Percentiles rank a stretch among this genome's conserved stretches.
Evolutionary conservation across 2,797 vertebrate genomes (phyloP).

Genomic region (Oreortyx pictus): DNA sequence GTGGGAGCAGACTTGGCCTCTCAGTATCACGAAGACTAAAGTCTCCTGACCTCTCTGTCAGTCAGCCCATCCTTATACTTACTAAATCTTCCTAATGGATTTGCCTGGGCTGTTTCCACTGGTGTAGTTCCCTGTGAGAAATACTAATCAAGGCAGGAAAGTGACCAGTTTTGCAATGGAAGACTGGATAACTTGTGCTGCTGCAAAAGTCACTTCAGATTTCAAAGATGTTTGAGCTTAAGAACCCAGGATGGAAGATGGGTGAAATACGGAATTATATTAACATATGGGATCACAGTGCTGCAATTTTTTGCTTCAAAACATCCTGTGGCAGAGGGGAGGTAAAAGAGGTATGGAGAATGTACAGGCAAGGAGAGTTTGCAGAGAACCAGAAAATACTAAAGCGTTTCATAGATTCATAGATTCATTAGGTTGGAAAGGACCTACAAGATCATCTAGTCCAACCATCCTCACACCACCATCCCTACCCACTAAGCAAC

Average conservation of each 20-base stretch:
- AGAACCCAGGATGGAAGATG: neutral
- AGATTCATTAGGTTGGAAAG: too few species aligned
- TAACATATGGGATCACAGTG: neutral
- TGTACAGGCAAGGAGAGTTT: neutral
- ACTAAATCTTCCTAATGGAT: neutral
- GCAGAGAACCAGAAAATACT: neutral
- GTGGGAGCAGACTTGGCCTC: slow-evolving; percentile 29
- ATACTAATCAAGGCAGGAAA: neutral
- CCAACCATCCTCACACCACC: too few species aligned
- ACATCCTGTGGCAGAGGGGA: neutral
- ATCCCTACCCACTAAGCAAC: too few species aligned
- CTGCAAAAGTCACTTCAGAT: neutral
- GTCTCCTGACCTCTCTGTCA: slow-evolving; percentile 3
- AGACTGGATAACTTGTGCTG: neutral
- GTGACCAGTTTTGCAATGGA: neutral
- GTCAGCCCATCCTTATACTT: neutral
- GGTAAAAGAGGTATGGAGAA: neutral
- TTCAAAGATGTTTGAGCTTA: neutral
- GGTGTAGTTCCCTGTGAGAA: neutral
- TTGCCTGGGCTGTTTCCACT: neutral
- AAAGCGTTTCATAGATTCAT: too few species aligned
- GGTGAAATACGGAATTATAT: neutral
- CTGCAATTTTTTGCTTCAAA: neutral
- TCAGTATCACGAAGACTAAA: slow-evolving; percentile 9
- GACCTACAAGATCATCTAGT: too few species aligned